Evolutionary conservation across 2,888 invertebrate genomes (phyloP), one percentile per base, ranked within the genome.

Genomic region (Dasysyrphus tricinctus): DNA sequence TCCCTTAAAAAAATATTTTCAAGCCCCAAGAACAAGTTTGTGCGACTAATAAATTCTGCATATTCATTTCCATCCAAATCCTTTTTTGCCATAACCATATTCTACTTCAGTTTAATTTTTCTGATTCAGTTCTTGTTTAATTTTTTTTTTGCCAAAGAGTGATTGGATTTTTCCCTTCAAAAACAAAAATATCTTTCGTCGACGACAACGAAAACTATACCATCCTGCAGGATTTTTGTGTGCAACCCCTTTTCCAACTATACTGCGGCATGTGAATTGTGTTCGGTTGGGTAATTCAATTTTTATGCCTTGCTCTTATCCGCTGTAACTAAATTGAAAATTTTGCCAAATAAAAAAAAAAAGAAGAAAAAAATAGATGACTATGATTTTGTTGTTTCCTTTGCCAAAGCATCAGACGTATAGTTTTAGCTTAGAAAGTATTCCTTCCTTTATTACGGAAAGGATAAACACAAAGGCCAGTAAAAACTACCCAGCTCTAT

Each of bases 241-340:
- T 54, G 37, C 67, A 67, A 80, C 80, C 80, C 80, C 80, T 72
- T 51, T 56, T 39, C 1, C 24, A 24, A 24, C 24, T 24, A 24
- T 24, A 51, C 73, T 65, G 72, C 67, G 76, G 77, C 69, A 54
- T 70, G 37, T 69, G 76, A 63, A 77, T 77, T 73, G 72, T 80
- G 65, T 76, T 80, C 80, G 59, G 72, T 67, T 84, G 76, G 70
- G 72, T 80, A 80, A 84, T 84, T 84, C 76, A 76, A 84, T 80
- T 84, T 84, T 69, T 72, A 51, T 67, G 65, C 76, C 67, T 76
- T 59, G n/a, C 59, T 57, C 56, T 79, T 72, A 59, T 76, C 59
- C 84, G 65, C 59, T 72, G 72, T 84, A 72, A 72, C 59, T 80
- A 84, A 80, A 84, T 84, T 84, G 84, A 80, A 76, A 54, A 47